A percentile compares a stretch with the other conserved stretches of the same genome.
Evolutionary conservation across 2,113 vertebrate genomes (phyloP).

Genomic region (Dicrurus megarhynchus): DNA sequence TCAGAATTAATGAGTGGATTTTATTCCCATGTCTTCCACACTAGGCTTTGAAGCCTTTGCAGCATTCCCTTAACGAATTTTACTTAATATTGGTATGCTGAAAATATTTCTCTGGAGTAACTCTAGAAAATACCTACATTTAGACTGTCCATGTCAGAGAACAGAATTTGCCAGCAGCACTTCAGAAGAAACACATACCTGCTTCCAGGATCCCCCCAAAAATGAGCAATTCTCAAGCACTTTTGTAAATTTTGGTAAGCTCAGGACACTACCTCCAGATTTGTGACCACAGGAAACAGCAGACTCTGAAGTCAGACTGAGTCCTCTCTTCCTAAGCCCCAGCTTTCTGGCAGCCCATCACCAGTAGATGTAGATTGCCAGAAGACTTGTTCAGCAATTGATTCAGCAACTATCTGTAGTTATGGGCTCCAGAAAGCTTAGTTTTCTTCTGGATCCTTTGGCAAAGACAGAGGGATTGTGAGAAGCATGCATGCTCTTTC

Average conservation of each 20-base stretch:
- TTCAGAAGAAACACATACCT: neutral
- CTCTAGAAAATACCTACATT: neutral
- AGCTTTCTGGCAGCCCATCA: neutral
- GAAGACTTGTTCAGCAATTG: neutral
- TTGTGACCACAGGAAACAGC: neutral
- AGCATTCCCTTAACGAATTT: neutral
- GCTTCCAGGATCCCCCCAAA: neutral
- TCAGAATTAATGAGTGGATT: neutral
- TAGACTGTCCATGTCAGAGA: neutral
- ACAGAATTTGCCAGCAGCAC: neutral
- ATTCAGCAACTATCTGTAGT: neutral
- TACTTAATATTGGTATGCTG: neutral
- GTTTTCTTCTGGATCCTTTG: neutral
- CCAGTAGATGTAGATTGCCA: neutral
- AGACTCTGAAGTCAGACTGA: neutral
- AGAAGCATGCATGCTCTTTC: neutral
- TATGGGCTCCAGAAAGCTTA: neutral
- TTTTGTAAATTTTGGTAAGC: fast-evolving
- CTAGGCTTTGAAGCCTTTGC: neutral
- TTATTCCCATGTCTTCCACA: neutral
- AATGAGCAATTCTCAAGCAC: neutral
- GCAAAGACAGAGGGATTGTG: neutral
- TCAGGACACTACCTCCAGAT: neutral
- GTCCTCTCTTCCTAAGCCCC: neutral
- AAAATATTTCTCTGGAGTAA: neutral